Evolutionary conservation across 2,888 invertebrate genomes (phyloP), one percentile per base, ranked within the genome.

Genomic region (Diarsia rubi): DNA sequence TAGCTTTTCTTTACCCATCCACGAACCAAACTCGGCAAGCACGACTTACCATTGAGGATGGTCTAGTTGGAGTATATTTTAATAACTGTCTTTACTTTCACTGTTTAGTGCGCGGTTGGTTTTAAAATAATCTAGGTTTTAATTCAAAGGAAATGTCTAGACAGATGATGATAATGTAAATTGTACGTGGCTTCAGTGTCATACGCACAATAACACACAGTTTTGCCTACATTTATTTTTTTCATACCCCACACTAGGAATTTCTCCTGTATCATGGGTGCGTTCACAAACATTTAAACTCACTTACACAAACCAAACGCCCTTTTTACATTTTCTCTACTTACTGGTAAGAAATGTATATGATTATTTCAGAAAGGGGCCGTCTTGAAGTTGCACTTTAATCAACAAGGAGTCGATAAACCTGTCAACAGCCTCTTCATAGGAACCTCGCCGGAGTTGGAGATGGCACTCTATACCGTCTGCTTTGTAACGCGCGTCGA

Each of bases 391-490:
- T 93, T 97, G 60, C 98, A 98, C 82, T 97, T 98, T 80, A 97
- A 97, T 72, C 98, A 98, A 92, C 97, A 97, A 89, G 97, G 97
- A 1, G 94, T 97, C 2, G 97, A 97, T 82, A 98, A 98, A 90
- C 98, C 98, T 0, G 98, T 98, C 0, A 98, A 98, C 69, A 97
- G 97, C 0, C 97, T 98, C 96, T 98, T 98, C 88, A 96, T 98
- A 79, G 98, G 98, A 42, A 98, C 98, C 2, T 98, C 98, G 70
- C 99, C 99, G 0, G 99, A 99, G 94, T 96, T 99, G 83, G 99
- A 99, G 93, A 97, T 99, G 95, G 98, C 99, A 0, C 93, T 99
- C 4, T 99, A 99, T 92, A 98, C 99, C 0, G 97, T 99, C 8
- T 99, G 99, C 91, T 99, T 98, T 92, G 95, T 98, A 62, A 95